These are phyloP conservation scores for Axea sp. DNA, from an alignment of 2,888 invertebrate species.

Conservation along the genomic window DNA sequence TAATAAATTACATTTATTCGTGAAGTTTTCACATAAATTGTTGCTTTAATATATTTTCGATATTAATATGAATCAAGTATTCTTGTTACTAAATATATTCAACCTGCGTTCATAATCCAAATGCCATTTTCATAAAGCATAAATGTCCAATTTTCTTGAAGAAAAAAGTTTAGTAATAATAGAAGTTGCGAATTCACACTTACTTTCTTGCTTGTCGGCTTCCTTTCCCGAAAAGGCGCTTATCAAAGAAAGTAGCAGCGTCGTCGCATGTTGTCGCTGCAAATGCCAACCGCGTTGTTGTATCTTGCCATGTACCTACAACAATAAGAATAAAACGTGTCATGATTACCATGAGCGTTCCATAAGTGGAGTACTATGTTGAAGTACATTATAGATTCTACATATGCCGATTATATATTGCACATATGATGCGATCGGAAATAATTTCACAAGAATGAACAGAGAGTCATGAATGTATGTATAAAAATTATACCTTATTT, in stretches of 20 bases:
- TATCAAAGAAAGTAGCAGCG: constrained; percentile 45
- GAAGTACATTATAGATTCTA: constrained; percentile 69
- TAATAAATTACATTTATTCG: no score
- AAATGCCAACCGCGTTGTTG: constrained; percentile 46
- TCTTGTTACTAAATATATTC: constrained; percentile 8
- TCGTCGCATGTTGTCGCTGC: constrained; percentile 41
- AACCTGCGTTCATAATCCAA: constrained; percentile 2
- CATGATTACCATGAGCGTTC: constrained; percentile 66
- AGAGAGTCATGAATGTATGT: no score
- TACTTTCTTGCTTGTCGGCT: constrained; percentile 34
- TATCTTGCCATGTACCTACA: constrained; percentile 35
- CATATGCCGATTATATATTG: constrained; percentile 58
- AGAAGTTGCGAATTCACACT: constrained; percentile 46
- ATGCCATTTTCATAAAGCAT: constrained; percentile 25
- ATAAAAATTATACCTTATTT: no score
- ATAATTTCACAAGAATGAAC: constrained; percentile 33
- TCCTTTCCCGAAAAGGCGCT: constrained; percentile 34
- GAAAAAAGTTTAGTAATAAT: constrained; percentile 29
- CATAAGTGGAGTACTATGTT: constrained; percentile 61
- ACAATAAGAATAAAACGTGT: constrained; percentile 57
- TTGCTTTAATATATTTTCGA: neutral
- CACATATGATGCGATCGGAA: constrained; percentile 24
- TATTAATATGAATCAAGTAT: constrained; percentile 2
- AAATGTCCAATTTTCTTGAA: constrained; percentile 27
- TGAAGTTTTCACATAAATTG: no score